Conservation (phyloP, 2,113 vertebrate species). For the Elaphurus davidianus region DNA sequence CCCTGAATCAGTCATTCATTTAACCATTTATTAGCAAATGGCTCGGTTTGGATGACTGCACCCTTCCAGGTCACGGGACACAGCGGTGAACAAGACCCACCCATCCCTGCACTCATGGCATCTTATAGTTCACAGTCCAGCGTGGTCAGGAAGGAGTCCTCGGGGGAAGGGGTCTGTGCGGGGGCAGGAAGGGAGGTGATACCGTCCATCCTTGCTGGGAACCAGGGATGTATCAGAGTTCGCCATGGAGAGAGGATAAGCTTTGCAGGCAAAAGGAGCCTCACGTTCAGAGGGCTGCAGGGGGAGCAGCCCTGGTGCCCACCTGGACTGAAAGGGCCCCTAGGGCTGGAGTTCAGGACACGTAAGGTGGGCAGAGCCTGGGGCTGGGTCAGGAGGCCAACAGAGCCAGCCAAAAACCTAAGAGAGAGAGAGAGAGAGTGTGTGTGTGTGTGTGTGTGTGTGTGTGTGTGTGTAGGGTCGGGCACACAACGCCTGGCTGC, state of each 20-base stretch:
- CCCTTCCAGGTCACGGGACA: not conserved
- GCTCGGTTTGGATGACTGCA: not conserved
- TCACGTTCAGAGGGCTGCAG: not conserved
- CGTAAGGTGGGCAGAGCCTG: not conserved
- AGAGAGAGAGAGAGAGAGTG: too few relatives aligned
- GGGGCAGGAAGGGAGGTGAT: not conserved
- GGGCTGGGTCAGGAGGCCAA: not conserved
- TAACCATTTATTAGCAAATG: not conserved
- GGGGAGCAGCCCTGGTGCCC: not conserved
- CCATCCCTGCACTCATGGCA: not conserved
- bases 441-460: too few relatives aligned
- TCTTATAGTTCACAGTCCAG: not conserved
- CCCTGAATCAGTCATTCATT: not conserved
- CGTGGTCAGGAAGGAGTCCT: not conserved
- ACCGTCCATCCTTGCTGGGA: accelerated
- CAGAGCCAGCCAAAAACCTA: not conserved
- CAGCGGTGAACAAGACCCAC: not conserved
- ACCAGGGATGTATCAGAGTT: not conserved
- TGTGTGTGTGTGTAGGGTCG: not conserved
- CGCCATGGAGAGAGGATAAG: accelerated
- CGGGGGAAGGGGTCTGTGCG: not conserved
- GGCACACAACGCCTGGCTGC: not conserved
- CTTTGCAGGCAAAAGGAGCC: not conserved
- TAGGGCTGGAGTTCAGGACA: not conserved
- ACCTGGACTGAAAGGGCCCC: not conserved